Conservation (phyloP, 1,140 invertebrate species). For the Pentalonia nigronervosa region DNA sequence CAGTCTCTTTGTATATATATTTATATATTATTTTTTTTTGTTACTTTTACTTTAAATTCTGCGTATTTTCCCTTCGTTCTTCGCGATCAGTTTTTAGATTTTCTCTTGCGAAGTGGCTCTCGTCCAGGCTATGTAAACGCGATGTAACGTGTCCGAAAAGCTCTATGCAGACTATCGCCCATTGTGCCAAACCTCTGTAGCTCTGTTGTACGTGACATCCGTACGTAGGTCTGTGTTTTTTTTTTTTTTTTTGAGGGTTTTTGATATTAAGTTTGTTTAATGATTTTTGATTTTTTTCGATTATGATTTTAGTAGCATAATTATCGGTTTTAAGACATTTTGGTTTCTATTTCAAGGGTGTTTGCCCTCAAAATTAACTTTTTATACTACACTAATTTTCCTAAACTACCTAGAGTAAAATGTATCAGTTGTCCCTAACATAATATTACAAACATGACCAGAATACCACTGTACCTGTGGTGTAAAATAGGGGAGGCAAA, state of each 20-base stretch:
- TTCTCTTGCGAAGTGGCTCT: background rate
- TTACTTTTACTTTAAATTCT: background rate
- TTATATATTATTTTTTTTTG: background rate
- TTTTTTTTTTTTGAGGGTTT: background rate
- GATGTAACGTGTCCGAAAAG: background rate
- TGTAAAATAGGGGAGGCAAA: no score
- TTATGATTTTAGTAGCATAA: no score
- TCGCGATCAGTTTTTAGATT: conserved; percentile 34
- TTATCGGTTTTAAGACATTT: no score
- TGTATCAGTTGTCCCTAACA: no score
- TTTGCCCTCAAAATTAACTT: no score
- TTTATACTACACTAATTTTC: no score
- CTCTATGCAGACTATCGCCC: background rate
- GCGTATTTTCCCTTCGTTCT: background rate
- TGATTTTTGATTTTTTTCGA: no score
- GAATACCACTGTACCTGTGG: no score
- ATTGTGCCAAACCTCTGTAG: background rate
- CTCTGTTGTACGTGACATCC: background rate
- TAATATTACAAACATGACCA: no score
- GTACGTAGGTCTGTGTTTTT: background rate
- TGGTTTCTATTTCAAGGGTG: no score
- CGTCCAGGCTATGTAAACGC: background rate
- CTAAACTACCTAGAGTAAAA: no score
- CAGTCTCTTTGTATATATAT: background rate
- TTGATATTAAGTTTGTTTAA: background rate